A percentile compares a stretch with the other conserved stretches of the same genome.
Evolutionary conservation across 1,140 invertebrate genomes (phyloP).

Genomic region (Alviniconcha marisindica): DNA sequence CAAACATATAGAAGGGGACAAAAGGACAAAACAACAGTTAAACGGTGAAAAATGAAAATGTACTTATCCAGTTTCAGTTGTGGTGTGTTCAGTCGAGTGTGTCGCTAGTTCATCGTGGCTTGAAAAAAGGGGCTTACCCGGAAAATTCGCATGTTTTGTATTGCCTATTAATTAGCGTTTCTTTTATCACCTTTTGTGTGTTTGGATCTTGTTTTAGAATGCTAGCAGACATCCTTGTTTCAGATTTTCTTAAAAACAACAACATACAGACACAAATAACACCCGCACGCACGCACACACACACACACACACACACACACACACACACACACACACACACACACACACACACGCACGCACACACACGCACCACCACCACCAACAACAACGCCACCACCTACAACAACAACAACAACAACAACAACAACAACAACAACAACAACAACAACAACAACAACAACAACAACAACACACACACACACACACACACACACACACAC

Average conservation of each 20-base stretch:
- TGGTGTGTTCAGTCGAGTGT: no score
- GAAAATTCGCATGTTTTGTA: no score
- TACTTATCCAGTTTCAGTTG: no score
- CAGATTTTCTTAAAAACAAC: not conserved
- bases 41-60: no score
- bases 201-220: not conserved
- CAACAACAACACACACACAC: no score
- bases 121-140: no score
- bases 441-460: no score
- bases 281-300: not conserved
- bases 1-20: no score
- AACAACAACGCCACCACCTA: not conserved
- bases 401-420: no score
- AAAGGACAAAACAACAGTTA: no score
- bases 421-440: no score
- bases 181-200: not conserved
- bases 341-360: slow-evolving; percentile 5
- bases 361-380: not conserved
- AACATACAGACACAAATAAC: not conserved
- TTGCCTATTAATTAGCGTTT: not conserved
- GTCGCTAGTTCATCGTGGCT: no score
- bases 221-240: not conserved
- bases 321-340: not conserved
- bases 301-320: not conserved
- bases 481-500: not conserved